Evolutionary conservation across 2,888 invertebrate species (phyloP), one percentile per base, ranked within the genome.

Genomic region (Polydrusus tereticollis): DNA sequence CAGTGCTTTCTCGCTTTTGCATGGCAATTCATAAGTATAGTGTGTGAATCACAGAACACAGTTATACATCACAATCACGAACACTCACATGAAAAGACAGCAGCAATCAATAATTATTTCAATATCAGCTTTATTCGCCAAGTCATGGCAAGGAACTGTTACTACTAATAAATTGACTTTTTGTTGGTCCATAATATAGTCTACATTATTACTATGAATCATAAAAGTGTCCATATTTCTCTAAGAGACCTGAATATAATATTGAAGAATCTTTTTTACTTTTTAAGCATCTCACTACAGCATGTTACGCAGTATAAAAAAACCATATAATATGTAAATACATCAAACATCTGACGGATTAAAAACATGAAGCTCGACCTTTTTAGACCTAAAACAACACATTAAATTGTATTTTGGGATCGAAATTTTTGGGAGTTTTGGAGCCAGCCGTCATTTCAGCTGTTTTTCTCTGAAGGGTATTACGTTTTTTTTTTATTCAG

Each of bases 351-450:
- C 52, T 55, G 29, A 55, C 23, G 8, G 16, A 26, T 29, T 18
- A 26, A 55, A 29, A 26, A 14, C 29, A 8, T 29, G 10, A 29
- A 16, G 29, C 18, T 2, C 12, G 29, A 29, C 52, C 29, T 29
- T 55, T 55, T 29, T 55, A 29, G 50, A 55, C 16, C 52, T 29
- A 50, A 23, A 50, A 18, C 52, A 29, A 55, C 52, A 55, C 29
- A 55, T 55, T 55, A 29, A 55, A 55, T 29, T 55, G 33, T 29
- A 18, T 29, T 55, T 55, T 55, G 12, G 26, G 45, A 10, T 55
- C 14, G 10, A 7, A 16, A 50, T 26, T 23, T 20, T 14, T 20
- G 14, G 16, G 29, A 29, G 52, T 29, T 55, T 18, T 29, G 5
- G 21, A n/a, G 10, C 21, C 3, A 36, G n/a, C 36, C n/a, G n/a